Evolutionary conservation across 2,797 vertebrate genomes (phyloP).

Genomic region (Acipenser ruthenus): DNA sequence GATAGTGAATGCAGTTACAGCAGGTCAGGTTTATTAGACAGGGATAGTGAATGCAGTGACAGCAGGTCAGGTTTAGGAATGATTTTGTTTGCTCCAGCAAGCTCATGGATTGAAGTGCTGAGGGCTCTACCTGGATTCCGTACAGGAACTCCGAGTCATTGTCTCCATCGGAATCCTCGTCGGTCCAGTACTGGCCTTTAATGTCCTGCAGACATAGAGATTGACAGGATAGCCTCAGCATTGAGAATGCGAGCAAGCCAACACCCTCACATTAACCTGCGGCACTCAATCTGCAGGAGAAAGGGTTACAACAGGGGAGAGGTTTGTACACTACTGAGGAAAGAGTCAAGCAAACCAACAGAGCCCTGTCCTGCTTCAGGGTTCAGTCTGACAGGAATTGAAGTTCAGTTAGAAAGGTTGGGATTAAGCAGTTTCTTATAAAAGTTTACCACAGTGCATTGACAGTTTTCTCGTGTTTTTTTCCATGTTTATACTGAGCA

Average conservation of each 20-base stretch:
- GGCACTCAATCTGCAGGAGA: neutral
- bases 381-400: neutral
- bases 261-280: neutral
- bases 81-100: neutral
- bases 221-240: constrained; percentile 7
- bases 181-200: constrained; percentile 94
- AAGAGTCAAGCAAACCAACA: constrained; percentile 20
- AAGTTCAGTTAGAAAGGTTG: too few relatives aligned
- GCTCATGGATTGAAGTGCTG: neutral
- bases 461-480: too few relatives aligned
- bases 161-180: constrained; percentile 96
- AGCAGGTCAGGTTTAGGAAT: neutral
- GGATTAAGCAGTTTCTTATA: too few relatives aligned
- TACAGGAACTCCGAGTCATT: constrained; percentile 96
- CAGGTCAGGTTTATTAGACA: too few relatives aligned
- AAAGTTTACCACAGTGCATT: too few relatives aligned
- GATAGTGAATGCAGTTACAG: too few relatives aligned
- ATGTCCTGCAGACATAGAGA: constrained; percentile 70
- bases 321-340: constrained; percentile 33
- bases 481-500: too few relatives aligned
- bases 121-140: constrained; percentile 78
- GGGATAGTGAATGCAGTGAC: too few relatives aligned
- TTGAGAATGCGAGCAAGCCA: neutral
- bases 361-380: constrained; percentile 20
- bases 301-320: constrained; percentile 21